Conservation (phyloP, 1,140 invertebrate species). For the Chrysomallon squamiferum region DNA sequence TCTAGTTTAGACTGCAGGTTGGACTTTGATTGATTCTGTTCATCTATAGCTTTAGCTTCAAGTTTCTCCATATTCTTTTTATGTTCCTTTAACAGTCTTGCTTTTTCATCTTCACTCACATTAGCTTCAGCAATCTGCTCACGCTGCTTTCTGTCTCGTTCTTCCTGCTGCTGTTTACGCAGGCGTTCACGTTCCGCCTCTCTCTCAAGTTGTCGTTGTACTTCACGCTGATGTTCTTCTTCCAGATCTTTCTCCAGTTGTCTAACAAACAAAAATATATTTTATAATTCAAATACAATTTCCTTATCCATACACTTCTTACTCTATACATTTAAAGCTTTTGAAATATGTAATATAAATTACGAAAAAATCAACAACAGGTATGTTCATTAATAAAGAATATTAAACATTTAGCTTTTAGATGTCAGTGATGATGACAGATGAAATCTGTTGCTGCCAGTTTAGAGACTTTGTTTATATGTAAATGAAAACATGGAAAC, state of each 20-base stretch:
- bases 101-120: conserved; percentile 43
- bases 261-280: conserved; percentile 33
- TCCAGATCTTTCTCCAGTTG: conserved; percentile 50
- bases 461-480: no score
- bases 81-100: conserved; percentile 49
- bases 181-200: conserved; percentile 46
- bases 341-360: conserved; percentile 2
- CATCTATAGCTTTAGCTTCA: conserved; percentile 27
- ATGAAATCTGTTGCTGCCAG: no score
- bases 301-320: background rate
- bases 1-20: conserved; percentile 48
- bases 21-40: conserved; percentile 28
- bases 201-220: conserved; percentile 42
- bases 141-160: conserved; percentile 38
- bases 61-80: conserved; percentile 50
- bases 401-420: no score
- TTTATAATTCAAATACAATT: background rate
- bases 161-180: conserved; percentile 47
- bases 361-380: no score
- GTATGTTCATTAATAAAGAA: background rate
- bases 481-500: no score
- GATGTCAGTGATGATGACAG: no score
- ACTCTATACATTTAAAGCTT: background rate
- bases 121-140: conserved; percentile 44
- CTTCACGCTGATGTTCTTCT: conserved; percentile 44